Conservation (phyloP, 2,888 invertebrate species). For the Protophormia terraenovae region DNA sequence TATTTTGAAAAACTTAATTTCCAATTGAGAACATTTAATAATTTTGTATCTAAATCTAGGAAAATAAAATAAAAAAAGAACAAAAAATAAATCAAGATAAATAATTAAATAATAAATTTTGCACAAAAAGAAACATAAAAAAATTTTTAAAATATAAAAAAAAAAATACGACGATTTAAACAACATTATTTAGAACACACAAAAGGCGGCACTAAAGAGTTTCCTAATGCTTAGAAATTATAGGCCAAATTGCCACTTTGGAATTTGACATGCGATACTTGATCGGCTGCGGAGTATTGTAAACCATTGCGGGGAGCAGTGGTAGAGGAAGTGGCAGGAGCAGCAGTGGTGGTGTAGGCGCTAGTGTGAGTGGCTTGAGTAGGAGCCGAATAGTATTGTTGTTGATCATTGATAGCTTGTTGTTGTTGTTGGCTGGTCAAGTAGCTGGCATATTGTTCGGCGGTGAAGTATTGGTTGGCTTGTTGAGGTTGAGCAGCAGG, state of each 20-base stretch:
- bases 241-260: constrained; percentile 80
- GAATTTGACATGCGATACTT: constrained; percentile 82
- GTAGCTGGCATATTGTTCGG: constrained; percentile 76
- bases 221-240: constrained; percentile 72
- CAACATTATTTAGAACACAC: constrained; percentile 18
- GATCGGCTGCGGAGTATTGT: constrained; percentile 81
- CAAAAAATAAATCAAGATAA: constrained; percentile 9
- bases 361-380: constrained; percentile 37
- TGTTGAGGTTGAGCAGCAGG: constrained; percentile 50
- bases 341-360: constrained; percentile 12
- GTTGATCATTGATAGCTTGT: constrained; percentile 70
- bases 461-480: constrained; percentile 77
- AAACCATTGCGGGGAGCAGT: constrained; percentile 73
- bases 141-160: constrained; percentile 8
- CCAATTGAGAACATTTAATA: constrained; percentile 2
- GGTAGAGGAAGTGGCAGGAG: neutral
- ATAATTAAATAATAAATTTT: constrained; percentile 30
- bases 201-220: neutral
- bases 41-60: constrained; percentile 2
- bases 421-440: constrained; percentile 74
- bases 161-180: neutral
- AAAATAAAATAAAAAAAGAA: neutral
- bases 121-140: neutral
- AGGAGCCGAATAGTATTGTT: constrained; percentile 66
- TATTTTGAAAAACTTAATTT: constrained; percentile 12